phyloP scores from a whole-genome alignment of 2,888 invertebrate genomes.

The Euplexia lucipara region DNA sequence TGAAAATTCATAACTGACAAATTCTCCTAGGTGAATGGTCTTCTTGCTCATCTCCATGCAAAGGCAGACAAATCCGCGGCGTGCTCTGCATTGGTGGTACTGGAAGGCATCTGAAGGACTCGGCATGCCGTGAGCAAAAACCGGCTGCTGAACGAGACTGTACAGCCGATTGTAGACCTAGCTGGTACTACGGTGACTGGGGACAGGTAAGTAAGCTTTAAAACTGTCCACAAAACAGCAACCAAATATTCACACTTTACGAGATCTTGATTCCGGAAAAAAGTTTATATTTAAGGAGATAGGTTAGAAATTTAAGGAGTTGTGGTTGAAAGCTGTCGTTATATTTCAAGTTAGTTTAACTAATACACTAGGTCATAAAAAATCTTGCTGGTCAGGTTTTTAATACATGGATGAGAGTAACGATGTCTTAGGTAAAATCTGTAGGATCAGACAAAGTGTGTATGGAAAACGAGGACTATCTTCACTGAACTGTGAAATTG shows the following conservation, averaged over 20 bases:
- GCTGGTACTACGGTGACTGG: slow-evolving; percentile 95
- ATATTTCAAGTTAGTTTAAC: too few species aligned
- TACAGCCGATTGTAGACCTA: slow-evolving; percentile 90
- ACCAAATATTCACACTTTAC: too few species aligned
- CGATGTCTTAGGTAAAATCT: too few species aligned
- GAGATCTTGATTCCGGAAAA: too few species aligned
- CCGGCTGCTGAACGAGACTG: slow-evolving; percentile 93
- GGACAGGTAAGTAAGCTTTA: slow-evolving; percentile 88
- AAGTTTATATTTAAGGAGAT: background rate
- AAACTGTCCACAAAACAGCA: too few species aligned
- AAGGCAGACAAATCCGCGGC: slow-evolving; percentile 92
- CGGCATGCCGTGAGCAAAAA: slow-evolving; percentile 91
- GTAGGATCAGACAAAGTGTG: too few species aligned
- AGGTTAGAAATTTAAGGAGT: background rate
- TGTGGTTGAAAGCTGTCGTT: too few species aligned
- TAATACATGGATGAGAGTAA: too few species aligned
- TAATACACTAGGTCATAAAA: too few species aligned
- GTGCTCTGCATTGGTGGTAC: slow-evolving; percentile 92
- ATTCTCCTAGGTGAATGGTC: slow-evolving; percentile 85
- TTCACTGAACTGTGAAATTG: too few species aligned
- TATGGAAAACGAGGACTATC: too few species aligned
- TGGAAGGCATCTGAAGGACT: slow-evolving; percentile 90
- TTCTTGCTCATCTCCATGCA: slow-evolving; percentile 89
- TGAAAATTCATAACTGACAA: background rate
- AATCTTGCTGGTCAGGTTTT: too few species aligned